phyloP scores from a whole-genome alignment of 2,888 invertebrate genomes.

The Hydriomena furcata region DNA sequence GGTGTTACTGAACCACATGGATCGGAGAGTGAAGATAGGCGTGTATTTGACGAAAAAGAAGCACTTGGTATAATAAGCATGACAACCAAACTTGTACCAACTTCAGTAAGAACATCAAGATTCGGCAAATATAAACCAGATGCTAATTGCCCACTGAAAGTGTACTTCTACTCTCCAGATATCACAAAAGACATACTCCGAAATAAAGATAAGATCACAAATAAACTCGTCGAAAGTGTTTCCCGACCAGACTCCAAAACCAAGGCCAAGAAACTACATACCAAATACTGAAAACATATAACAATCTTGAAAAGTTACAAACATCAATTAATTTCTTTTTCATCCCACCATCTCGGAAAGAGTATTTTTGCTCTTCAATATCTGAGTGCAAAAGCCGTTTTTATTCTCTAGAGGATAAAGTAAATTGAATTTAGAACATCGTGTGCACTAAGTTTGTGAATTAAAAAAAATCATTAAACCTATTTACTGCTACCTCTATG shows the following conservation, averaged over 20 bases:
- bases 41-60: slow-evolving; percentile 1
- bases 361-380: too few species aligned
- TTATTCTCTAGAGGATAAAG: too few species aligned
- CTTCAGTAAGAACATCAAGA: neutral
- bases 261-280: neutral
- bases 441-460: too few species aligned
- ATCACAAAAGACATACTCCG: neutral
- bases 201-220: neutral
- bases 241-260: neutral
- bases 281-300: slow-evolving; percentile 1
- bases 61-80: neutral
- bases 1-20: neutral
- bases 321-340: neutral
- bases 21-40: neutral
- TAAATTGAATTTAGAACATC: too few species aligned
- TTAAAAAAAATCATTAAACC: too few species aligned
- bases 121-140: neutral
- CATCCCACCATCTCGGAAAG: too few species aligned
- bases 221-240: neutral
- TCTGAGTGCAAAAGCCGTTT: too few species aligned
- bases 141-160: neutral
- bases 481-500: too few species aligned
- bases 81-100: neutral
- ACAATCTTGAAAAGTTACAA: neutral
- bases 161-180: neutral